These are phyloP conservation scores for Podarcis lilfordi DNA, from an alignment of 2,797 vertebrate species.

Conservation along the genomic window DNA sequence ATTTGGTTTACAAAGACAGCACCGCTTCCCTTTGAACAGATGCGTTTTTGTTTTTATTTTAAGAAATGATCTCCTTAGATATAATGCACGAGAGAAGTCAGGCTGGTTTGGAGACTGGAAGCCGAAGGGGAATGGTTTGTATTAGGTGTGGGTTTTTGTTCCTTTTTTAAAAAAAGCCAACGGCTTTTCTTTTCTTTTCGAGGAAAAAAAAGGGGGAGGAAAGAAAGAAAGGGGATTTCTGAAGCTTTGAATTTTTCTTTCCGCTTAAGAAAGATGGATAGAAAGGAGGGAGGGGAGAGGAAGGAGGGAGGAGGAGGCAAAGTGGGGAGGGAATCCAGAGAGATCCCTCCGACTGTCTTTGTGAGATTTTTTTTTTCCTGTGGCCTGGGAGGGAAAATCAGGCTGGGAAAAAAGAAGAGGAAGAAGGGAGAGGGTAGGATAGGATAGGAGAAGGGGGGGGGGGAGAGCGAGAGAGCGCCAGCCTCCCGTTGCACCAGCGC, in stretches of 20 bases:
- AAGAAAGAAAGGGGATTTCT: slow-evolving; percentile 49
- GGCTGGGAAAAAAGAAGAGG: slow-evolving; percentile 31
- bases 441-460: background rate
- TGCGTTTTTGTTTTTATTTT: background rate
- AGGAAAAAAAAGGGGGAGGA: background rate
- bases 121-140: background rate
- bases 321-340: slow-evolving; percentile 21
- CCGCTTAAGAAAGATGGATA: slow-evolving; percentile 61
- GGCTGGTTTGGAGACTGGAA: background rate
- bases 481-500: slow-evolving; percentile 47
- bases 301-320: slow-evolving; percentile 32
- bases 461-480: background rate
- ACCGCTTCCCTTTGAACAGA: background rate
- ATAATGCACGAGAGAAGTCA: background rate
- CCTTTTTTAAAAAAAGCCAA: slow-evolving; percentile 21
- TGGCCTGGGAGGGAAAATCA: slow-evolving; percentile 34
- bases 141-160: slow-evolving; percentile 14
- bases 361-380: slow-evolving; percentile 20
- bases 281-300: slow-evolving; percentile 50
- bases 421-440: slow-evolving; percentile 51
- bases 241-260: slow-evolving; percentile 44
- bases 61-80: no score
- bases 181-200: slow-evolving; percentile 10
- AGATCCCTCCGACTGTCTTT: slow-evolving; percentile 51
- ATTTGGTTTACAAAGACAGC: no score